phyloP scores from a whole-genome alignment of 2,888 invertebrate species.

The Cephus pygmeus region DNA sequence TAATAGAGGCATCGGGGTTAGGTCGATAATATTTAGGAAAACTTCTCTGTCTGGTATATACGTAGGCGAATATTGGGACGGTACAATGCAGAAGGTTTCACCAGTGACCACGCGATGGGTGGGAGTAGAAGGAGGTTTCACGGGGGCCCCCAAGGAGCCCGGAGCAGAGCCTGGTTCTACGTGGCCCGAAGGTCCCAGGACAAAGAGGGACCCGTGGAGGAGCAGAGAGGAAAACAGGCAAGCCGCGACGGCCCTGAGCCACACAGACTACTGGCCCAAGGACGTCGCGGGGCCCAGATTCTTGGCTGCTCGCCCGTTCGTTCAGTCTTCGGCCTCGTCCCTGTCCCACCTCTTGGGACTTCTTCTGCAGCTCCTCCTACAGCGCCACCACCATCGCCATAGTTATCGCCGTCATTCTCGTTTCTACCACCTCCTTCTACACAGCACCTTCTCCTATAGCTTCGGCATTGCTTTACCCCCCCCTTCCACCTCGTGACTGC shows the following conservation, averaged over 20 bases:
- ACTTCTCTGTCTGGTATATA: neutral
- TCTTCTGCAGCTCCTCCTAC: constrained; percentile 2
- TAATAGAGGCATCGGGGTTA: neutral
- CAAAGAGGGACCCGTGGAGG: constrained; percentile 8
- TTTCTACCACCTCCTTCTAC: neutral
- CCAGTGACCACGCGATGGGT: neutral
- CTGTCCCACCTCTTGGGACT: constrained; percentile 3
- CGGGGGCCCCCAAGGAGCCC: neutral
- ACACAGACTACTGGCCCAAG: constrained; percentile 23
- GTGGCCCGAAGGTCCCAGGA: neutral
- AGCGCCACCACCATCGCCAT: neutral
- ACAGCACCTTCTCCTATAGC: neutral
- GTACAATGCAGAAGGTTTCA: neutral
- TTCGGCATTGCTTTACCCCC: constrained; percentile 27
- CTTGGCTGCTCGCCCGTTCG: constrained; percentile 23
- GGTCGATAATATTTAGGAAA: neutral
- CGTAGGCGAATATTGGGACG: neutral
- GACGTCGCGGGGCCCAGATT: constrained; percentile 61
- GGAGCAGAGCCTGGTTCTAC: neutral
- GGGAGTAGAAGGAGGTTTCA: constrained; percentile 12
- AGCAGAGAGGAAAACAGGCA: constrained; percentile 28
- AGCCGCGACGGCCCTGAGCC: constrained; percentile 20
- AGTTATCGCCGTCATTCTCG: neutral
- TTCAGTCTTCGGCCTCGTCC: constrained; percentile 6
- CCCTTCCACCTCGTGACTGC: constrained; percentile 21